Conservation (phyloP, 1,140 invertebrate species). For the Colletes gigas region DNA sequence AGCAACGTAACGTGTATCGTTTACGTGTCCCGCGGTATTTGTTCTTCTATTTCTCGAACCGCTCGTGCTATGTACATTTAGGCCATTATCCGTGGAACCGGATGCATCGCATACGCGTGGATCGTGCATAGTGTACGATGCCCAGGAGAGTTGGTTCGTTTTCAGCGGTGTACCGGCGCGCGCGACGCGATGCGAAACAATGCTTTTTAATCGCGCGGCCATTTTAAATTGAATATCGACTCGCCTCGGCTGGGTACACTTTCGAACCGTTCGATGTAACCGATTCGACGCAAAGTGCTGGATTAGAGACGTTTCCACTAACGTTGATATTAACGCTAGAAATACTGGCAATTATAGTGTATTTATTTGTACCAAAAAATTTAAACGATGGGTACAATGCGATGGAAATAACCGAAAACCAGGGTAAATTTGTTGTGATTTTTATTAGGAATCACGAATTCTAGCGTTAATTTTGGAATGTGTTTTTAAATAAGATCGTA, state of each 20-base stretch:
- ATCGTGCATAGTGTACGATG: constrained; percentile 12
- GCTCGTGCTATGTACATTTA: constrained; percentile 26
- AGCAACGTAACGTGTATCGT: constrained; percentile 60
- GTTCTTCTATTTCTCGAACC: constrained; percentile 40
- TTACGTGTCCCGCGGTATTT: constrained; percentile 55
- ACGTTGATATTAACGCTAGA: no score
- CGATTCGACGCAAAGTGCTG: background rate
- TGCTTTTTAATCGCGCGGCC: constrained; percentile 17
- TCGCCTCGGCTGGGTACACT: no score
- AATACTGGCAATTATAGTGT: no score
- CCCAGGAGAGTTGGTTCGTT: constrained; percentile 22
- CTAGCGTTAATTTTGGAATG: no score
- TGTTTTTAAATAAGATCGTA: no score
- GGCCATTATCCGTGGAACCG: constrained; percentile 21
- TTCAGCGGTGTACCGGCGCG: background rate
- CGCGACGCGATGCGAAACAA: background rate
- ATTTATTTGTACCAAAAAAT: no score
- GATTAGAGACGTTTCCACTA: no score
- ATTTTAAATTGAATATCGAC: constrained; percentile 16
- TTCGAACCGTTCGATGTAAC: background rate
- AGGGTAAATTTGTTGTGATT: no score
- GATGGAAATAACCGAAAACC: no score
- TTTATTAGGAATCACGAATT: no score
- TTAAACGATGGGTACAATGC: no score
- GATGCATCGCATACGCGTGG: constrained; percentile 20